These are phyloP conservation scores for Tetragnatha montana DNA, from an alignment of 2,888 invertebrate species.

Conservation along the genomic window DNA sequence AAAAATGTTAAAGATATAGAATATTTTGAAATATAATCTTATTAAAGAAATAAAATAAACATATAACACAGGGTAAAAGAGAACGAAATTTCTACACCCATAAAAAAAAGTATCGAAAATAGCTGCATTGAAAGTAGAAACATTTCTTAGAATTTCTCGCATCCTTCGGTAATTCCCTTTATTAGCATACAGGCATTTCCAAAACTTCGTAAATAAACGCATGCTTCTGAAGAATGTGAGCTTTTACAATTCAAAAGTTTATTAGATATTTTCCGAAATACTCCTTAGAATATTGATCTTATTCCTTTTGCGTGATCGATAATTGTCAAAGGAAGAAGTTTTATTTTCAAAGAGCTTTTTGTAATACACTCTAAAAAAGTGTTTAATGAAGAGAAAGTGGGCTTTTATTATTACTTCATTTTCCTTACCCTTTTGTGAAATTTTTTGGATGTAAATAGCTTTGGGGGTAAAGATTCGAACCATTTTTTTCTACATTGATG, in stretches of 20 bases:
- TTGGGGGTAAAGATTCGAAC: neutral
- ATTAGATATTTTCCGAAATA: neutral
- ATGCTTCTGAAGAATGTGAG: neutral
- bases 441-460: neutral
- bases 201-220: neutral
- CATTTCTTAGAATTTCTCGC: no score
- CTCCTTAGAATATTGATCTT: slow-evolving; percentile 2
- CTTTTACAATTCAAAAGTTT: neutral
- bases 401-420: neutral
- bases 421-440: neutral
- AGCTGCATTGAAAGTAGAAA: no score
- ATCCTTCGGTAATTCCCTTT: no score
- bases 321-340: neutral
- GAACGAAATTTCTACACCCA: no score
- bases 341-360: neutral
- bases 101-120: no score
- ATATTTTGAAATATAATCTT: no score
- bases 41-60: no score
- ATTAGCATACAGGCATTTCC: neutral
- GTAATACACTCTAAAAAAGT: neutral
- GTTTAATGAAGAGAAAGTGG: neutral
- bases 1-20: no score
- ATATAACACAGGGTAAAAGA: no score
- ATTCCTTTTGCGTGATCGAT: neutral
- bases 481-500: no score